Evolutionary conservation across 2,113 vertebrate species (phyloP).

Genomic region (Mesocricetus auratus): DNA sequence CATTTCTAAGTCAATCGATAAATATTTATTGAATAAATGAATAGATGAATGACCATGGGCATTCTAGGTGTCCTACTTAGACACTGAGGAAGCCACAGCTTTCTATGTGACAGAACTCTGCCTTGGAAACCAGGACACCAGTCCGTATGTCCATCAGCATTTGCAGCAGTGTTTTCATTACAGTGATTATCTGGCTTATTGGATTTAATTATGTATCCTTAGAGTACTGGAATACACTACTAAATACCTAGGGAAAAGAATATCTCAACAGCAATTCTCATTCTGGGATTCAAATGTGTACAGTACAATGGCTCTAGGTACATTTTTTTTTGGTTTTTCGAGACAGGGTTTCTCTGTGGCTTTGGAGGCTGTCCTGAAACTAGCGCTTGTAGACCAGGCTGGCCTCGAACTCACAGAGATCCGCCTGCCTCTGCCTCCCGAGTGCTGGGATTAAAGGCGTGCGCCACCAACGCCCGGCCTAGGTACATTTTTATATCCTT

Average conservation of each 20-base stretch:
- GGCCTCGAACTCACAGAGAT: too few species aligned
- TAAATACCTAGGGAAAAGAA: constrained; percentile 26
- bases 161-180: constrained; percentile 44
- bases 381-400: too few species aligned
- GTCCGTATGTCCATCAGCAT: not conserved
- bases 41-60: not conserved
- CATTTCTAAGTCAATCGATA: constrained; percentile 24
- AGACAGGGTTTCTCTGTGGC: too few species aligned
- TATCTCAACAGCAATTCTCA: constrained; percentile 24
- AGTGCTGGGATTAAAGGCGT: too few species aligned
- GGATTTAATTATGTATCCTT: constrained; percentile 59
- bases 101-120: constrained; percentile 8
- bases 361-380: too few species aligned
- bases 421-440: too few species aligned
- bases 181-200: constrained; percentile 14
- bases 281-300: constrained; percentile 17
- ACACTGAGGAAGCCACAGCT: constrained; percentile 20
- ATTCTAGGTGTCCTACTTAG: not conserved
- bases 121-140: constrained; percentile 1
- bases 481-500: not conserved
- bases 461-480: too few species aligned
- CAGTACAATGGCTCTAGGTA: not conserved
- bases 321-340: too few species aligned
- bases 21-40: constrained; percentile 34
- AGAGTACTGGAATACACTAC: not conserved